These are phyloP conservation scores for Tyrannus savana DNA, from an alignment of 2,113 vertebrate genomes.

Conservation along the genomic window DNA sequence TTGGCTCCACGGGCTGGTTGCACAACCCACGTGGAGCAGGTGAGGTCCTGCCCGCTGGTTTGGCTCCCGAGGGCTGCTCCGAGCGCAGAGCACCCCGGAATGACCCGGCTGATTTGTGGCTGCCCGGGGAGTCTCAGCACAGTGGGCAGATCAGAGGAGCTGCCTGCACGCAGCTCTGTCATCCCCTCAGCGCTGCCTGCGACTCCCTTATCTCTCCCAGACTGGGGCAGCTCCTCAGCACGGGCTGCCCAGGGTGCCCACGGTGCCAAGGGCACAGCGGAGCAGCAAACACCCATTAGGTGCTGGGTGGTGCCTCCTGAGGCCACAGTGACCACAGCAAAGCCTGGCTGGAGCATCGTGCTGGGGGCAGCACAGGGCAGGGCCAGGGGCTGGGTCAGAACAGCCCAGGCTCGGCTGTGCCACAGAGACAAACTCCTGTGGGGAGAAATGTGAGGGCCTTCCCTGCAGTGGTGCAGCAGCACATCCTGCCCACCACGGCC, in stretches of 20 bases:
- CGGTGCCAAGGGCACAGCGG: background rate
- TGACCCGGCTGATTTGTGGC: background rate
- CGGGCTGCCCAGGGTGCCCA: background rate
- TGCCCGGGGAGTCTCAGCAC: background rate
- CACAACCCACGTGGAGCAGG: background rate
- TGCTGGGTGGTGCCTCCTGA: background rate
- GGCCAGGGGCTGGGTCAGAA: background rate
- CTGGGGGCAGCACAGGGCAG: background rate
- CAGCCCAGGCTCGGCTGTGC: background rate
- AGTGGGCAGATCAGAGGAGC: background rate
- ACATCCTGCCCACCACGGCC: rapidly evolving
- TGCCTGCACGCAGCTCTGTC: background rate
- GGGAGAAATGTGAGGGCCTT: background rate
- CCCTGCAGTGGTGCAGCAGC: background rate
- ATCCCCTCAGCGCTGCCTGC: background rate
- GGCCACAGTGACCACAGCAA: background rate
- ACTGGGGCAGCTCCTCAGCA: background rate
- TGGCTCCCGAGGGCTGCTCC: background rate
- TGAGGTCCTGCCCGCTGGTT: background rate
- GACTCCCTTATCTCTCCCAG: background rate
- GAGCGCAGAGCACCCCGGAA: background rate
- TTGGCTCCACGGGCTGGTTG: background rate
- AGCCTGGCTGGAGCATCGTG: background rate
- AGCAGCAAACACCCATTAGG: background rate
- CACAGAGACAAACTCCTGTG: background rate